Conservation (phyloP, 2,888 invertebrate genomes). For the Eucera pruinosa region DNA sequence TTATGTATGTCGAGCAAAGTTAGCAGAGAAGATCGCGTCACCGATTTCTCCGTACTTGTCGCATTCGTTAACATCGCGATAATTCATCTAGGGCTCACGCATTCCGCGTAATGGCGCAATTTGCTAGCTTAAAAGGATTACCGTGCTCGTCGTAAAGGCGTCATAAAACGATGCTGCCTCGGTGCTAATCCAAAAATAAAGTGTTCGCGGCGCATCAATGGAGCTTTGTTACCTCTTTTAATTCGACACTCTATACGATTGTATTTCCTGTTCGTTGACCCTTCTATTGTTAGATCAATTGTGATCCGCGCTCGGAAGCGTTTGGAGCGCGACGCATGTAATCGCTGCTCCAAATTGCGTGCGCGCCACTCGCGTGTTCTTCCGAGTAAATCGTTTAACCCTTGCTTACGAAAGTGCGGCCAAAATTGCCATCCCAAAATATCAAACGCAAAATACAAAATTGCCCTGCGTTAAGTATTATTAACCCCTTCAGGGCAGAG, state of each 20-base stretch:
- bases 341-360: conserved; percentile 17
- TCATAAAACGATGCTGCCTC: too few relatives aligned
- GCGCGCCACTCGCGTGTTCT: conserved; percentile 1
- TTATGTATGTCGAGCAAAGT: background rate
- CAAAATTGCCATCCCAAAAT: too few relatives aligned
- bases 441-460: too few relatives aligned
- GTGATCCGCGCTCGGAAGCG: background rate
- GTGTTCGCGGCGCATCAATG: background rate
- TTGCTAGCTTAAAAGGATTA: too few relatives aligned
- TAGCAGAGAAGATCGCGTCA: background rate
- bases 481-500: too few relatives aligned
- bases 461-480: too few relatives aligned
- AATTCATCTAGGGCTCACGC: conserved; percentile 12
- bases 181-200: background rate
- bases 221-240: background rate
- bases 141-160: too few relatives aligned
- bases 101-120: too few relatives aligned
- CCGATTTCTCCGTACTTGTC: conserved; percentile 24
- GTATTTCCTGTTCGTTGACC: conserved; percentile 10
- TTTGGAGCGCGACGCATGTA: background rate
- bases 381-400: conserved; percentile 11
- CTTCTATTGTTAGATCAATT: conserved; percentile 19
- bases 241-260: background rate
- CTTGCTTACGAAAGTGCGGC: background rate
- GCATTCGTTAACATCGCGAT: conserved; percentile 26